Evolutionary conservation across 2,797 vertebrate genomes (phyloP).

Genomic region (Percopsis omiscomaycus): DNA sequence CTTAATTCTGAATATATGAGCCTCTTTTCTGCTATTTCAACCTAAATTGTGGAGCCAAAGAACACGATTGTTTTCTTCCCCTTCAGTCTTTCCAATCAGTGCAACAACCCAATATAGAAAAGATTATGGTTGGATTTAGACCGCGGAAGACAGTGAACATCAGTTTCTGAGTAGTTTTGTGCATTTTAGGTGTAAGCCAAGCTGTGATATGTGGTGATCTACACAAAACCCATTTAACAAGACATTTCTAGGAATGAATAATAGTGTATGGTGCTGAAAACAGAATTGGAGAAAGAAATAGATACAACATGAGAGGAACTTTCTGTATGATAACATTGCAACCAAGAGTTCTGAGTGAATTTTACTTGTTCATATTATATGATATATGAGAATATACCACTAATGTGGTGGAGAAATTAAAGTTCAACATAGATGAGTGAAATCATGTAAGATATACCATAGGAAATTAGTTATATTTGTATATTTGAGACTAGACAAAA

Average conservation of each 20-base stretch:
- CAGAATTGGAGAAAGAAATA: conserved; percentile 40
- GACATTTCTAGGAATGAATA: conserved; percentile 44
- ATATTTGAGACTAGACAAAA: no score
- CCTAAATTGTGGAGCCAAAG: conserved; percentile 61
- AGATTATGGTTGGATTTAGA: conserved; percentile 71
- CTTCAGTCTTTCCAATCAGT: conserved; percentile 51
- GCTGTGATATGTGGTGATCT: conserved; percentile 59
- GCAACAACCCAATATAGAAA: conserved; percentile 53
- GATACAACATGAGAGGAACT: conserved; percentile 3
- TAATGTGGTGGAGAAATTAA: no score
- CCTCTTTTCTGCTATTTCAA: conserved; percentile 47
- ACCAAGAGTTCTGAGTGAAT: no score
- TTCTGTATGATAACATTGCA: no score
- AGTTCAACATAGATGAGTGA: no score
- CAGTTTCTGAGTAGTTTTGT: conserved; percentile 60
- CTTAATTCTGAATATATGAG: conserved; percentile 47
- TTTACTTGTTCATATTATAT: no score
- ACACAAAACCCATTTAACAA: conserved; percentile 55
- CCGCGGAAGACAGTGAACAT: conserved; percentile 47
- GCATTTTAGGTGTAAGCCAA: conserved; percentile 56
- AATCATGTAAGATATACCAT: no score
- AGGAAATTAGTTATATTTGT: no score
- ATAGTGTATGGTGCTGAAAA: conserved; percentile 41
- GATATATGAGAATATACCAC: no score
- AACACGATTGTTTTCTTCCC: conserved; percentile 66